Percentiles rank a stretch among this genome's conserved stretches.
phyloP scores from a whole-genome alignment of 1,140 invertebrate genomes.

The Temnothorax longispinosus region DNA sequence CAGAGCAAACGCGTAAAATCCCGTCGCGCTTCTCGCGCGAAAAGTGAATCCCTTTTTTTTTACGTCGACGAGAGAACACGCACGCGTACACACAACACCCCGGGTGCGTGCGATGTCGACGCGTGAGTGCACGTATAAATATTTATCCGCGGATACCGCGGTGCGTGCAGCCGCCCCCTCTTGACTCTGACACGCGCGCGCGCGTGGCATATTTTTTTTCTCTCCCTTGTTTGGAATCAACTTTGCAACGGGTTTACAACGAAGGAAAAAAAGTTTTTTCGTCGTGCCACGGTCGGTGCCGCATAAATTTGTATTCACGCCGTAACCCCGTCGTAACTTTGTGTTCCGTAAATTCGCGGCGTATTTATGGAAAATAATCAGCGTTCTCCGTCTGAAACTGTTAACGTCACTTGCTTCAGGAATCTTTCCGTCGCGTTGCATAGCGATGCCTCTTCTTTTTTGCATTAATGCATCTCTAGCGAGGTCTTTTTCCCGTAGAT shows the following conservation, averaged over 20 bases:
- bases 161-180: constrained; percentile 48
- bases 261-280: constrained; percentile 49
- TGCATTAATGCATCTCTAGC: constrained; percentile 39
- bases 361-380: constrained; percentile 52
- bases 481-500: neutral
- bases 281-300: neutral
- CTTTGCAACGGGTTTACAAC: constrained; percentile 47
- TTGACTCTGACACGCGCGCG: constrained; percentile 19
- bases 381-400: constrained; percentile 19
- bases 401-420: constrained; percentile 18
- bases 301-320: constrained; percentile 52
- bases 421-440: constrained; percentile 8
- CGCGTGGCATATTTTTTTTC: constrained; percentile 39
- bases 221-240: constrained; percentile 34
- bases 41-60: constrained; percentile 41
- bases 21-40: constrained; percentile 5
- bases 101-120: constrained; percentile 44
- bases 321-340: constrained; percentile 3
- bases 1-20: constrained; percentile 35
- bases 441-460: constrained; percentile 23
- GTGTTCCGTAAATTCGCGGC: constrained; percentile 21
- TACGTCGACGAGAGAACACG: constrained; percentile 17
- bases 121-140: constrained; percentile 67
- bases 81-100: neutral
- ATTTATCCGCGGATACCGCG: constrained; percentile 56